Percentiles rank a stretch among this genome's conserved stretches.
Evolutionary conservation across 2,888 invertebrate genomes (phyloP).

Genomic region (Catonia carolina): DNA sequence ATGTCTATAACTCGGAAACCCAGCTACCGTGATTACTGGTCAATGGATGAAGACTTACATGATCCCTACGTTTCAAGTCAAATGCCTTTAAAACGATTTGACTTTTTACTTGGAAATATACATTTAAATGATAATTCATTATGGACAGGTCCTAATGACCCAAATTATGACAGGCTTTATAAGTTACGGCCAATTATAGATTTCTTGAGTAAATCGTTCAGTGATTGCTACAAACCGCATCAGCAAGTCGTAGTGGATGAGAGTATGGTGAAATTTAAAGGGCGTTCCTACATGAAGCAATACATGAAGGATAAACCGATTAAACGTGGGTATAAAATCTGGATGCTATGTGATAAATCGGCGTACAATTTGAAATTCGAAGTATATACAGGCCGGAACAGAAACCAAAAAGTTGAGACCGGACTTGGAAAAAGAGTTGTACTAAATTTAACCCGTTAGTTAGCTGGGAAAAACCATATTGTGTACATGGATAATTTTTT

Average conservation of each 20-base stretch:
- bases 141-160: neutral
- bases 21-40: constrained; percentile 5
- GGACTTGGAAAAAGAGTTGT: constrained; percentile 5
- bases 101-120: neutral
- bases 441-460: neutral
- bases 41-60: constrained; percentile 1
- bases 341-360: neutral
- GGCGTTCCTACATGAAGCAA: neutral
- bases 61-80: neutral
- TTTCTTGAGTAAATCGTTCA: neutral
- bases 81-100: neutral
- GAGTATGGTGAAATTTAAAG: neutral
- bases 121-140: constrained; percentile 1
- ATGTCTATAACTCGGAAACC: neutral
- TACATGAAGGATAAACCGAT: neutral
- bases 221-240: neutral
- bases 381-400: neutral
- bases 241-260: neutral
- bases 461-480: constrained; percentile 4
- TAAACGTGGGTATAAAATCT: neutral
- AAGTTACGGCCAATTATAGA: constrained; percentile 3
- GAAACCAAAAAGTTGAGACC: neutral
- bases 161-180: constrained; percentile 4
- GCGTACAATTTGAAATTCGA: neutral
- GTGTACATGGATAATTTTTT: constrained; percentile 8